phyloP scores from a whole-genome alignment of 2,888 invertebrate species.

The Pandemis cinnamomeana region DNA sequence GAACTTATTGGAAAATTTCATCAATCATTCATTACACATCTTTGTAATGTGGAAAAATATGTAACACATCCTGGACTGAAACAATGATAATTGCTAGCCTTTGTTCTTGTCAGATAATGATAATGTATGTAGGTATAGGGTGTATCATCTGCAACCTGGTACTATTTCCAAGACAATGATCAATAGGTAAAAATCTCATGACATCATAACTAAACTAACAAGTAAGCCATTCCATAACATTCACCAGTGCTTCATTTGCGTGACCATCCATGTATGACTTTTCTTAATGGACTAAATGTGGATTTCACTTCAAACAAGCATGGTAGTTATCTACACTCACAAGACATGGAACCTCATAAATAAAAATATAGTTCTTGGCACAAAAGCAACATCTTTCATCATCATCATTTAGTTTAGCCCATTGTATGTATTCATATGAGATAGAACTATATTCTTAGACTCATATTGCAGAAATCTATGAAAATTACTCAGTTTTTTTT shows the following conservation, averaged over 20 bases:
- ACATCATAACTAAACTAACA: background rate
- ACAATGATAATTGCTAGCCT: slow-evolving; percentile 39
- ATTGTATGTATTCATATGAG: no score
- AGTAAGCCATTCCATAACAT: background rate
- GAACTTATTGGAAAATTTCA: background rate
- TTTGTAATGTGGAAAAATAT: slow-evolving; percentile 22
- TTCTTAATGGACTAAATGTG: background rate
- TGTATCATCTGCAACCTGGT: slow-evolving; percentile 6
- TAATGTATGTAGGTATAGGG: background rate
- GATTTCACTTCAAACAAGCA: background rate
- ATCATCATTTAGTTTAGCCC: no score
- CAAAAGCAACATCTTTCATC: no score
- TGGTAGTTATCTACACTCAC: background rate
- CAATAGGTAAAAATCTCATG: slow-evolving; percentile 13
- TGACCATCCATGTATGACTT: background rate
- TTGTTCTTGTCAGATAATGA: slow-evolving; percentile 26
- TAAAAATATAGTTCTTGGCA: background rate
- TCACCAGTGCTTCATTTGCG: background rate
- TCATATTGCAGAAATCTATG: no score
- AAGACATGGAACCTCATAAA: background rate
- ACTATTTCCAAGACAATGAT: slow-evolving; percentile 23
- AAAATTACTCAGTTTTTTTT: no score
- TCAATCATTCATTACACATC: background rate
- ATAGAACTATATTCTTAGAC: no score
- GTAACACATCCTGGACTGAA: slow-evolving; percentile 33